Percentiles rank a stretch among this genome's conserved stretches.
phyloP scores from a whole-genome alignment of 1,140 invertebrate species.

The Eriosoma lanigerum region DNA sequence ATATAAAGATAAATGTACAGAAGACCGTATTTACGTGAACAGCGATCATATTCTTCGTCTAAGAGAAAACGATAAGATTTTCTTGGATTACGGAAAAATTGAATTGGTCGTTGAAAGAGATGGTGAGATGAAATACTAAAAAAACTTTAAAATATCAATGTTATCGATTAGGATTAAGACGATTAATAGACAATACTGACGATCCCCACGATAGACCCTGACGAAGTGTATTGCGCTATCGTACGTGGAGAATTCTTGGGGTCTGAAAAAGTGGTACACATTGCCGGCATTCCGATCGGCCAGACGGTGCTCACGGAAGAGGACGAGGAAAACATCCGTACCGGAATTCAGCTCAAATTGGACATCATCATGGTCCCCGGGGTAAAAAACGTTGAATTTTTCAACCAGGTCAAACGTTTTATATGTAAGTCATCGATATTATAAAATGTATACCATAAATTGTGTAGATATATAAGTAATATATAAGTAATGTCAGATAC shows the following conservation, averaged over 20 bases:
- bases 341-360: constrained; percentile 2
- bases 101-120: constrained; percentile 15
- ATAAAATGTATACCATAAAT: no score
- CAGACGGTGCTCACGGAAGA: neutral
- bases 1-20: constrained; percentile 12
- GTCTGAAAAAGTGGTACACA: constrained; percentile 4
- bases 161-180: no score
- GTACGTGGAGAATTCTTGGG: constrained; percentile 21
- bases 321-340: constrained; percentile 24
- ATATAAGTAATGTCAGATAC: no score
- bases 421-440: neutral
- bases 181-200: no score
- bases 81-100: constrained; percentile 37
- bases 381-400: neutral
- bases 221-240: constrained; percentile 6
- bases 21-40: constrained; percentile 27
- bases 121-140: neutral
- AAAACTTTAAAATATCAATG: no score
- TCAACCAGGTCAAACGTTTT: neutral
- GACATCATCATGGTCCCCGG: constrained; percentile 23
- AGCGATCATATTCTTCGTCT: neutral
- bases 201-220: no score
- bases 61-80: neutral
- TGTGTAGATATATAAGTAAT: no score
- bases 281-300: constrained; percentile 9